Evolutionary conservation across 37 sponge, comb jelly and placozoan species (phyloP), one percentile per base, ranked within the genome.

Genomic region (Eunapius fragilis): DNA sequence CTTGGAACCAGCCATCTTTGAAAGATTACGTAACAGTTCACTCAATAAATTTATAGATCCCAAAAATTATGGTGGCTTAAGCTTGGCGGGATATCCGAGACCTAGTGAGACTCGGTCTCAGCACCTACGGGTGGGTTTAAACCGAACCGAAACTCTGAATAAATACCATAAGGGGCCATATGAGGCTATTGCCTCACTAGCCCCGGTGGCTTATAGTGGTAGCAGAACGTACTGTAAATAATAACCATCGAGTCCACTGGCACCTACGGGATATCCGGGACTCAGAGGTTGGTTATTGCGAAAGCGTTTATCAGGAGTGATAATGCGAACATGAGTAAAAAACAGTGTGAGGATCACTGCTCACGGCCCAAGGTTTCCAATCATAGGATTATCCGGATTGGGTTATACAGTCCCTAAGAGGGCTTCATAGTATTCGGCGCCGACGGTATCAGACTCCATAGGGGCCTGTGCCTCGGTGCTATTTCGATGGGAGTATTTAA

Each of bases 281-380:
- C 30, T 24, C 47, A 17, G 36, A 41, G 31, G 68, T 32, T 47
- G 31, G 84, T 71, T 78, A 86, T 69, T 69, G 87, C 79, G 80
- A 86, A 82, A 89, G 91, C 84, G 69, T 75, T 24, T 37, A 92
- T 91, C 95, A 84, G 87, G 74, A 89, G 93, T 89, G 93, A 95
- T 89, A 92, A 91, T 95, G 92, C 89, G 93, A 95, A 92, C 87
- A 95, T 95, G 90, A 95, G 95, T 95, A 95, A 92, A 85, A 86
- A 86, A 86, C 84, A 95, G 73, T 91, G 95, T 91, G 89, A 72
- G 75, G 92, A 90, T 84, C 94, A 83, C 75, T 90, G 91, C 69
- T 87, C 94, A 91, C 67, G 45, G 90, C 94, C 89, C 80, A 82
- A 88, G 92, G 94, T 80, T 94, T 94, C 91, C 94, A 88, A 91